phyloP scores from a whole-genome alignment of 2,888 invertebrate species.

The Agapostemon virescens region DNA sequence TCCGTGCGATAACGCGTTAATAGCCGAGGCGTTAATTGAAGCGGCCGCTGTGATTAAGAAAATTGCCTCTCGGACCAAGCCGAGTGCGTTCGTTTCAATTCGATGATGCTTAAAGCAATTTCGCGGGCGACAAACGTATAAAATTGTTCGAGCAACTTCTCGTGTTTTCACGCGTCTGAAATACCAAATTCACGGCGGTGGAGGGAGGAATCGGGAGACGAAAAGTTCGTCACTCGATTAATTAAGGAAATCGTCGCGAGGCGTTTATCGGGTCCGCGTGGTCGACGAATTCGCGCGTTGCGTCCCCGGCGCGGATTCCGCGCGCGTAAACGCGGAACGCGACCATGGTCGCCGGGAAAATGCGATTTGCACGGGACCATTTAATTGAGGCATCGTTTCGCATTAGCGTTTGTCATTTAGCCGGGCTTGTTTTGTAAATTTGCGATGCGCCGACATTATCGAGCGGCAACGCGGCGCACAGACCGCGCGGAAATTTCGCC shows the following conservation, averaged over 20 bases:
- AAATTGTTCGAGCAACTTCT: neutral
- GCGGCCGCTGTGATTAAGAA: constrained; percentile 1
- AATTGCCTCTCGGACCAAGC: neutral
- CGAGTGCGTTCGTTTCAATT: constrained; percentile 8
- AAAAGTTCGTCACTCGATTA: constrained; percentile 46
- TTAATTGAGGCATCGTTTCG: constrained; percentile 66
- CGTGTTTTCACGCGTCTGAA: neutral
- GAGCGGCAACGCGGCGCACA: constrained; percentile 42
- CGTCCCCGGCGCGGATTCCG: neutral
- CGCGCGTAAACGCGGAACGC: constrained; percentile 34
- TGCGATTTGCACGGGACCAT: constrained; percentile 62
- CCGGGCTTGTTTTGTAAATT: constrained; percentile 61
- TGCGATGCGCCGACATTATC: constrained; percentile 54
- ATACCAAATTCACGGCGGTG: too few species aligned
- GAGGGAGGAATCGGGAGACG: neutral
- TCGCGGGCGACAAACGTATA: neutral
- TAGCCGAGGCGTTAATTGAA: neutral
- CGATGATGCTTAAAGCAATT: neutral
- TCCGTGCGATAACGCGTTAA: constrained; percentile 3
- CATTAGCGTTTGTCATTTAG: constrained; percentile 67
- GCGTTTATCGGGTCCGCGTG: constrained; percentile 30
- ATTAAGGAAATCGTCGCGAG: constrained; percentile 45
- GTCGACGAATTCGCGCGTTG: constrained; percentile 29
- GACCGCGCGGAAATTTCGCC: constrained; percentile 28
- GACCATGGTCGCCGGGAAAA: constrained; percentile 44